Evolutionary conservation across 2,797 vertebrate species (phyloP).

Genomic region (Aeoliscus strigatus): DNA sequence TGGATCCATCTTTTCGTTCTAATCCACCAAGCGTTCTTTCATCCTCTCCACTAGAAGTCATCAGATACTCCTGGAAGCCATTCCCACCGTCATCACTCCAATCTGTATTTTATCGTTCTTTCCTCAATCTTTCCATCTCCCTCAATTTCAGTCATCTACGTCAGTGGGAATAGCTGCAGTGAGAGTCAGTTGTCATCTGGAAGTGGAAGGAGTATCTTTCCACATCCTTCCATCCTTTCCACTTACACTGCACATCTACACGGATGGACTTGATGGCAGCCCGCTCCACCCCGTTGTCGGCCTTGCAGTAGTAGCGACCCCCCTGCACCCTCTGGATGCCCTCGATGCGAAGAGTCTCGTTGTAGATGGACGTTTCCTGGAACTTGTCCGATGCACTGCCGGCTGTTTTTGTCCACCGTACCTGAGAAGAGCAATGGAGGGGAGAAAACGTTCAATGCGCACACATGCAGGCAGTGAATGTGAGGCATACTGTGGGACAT

Average conservation of each 20-base stretch:
- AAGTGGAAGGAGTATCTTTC: conserved; percentile 63
- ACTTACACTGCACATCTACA: conserved; percentile 99
- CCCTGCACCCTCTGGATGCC: conserved; percentile 92
- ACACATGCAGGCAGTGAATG: conserved; percentile 12
- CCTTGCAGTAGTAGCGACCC: conserved; percentile 99
- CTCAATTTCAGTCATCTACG: conserved; percentile 32
- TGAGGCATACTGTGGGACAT: too few relatives aligned
- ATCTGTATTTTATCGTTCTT: conserved; percentile 62
- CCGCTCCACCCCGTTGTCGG: conserved; percentile 96
- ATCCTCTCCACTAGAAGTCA: conserved; percentile 49
- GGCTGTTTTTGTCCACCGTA: conserved; percentile 97
- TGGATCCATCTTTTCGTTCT: conserved; percentile 24
- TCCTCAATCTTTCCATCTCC: conserved; percentile 49
- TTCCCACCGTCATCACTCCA: conserved; percentile 61
- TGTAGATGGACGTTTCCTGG: conserved; percentile 97
- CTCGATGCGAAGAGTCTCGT: conserved; percentile 92
- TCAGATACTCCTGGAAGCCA: conserved; percentile 74
- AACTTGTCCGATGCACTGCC: conserved; percentile 97
- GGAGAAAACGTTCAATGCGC: conserved; percentile 15
- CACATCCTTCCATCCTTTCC: conserved; percentile 49
- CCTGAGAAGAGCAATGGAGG: conserved; percentile 78
- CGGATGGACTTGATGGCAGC: conserved; percentile 99
- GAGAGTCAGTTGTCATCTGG: conserved; percentile 57
- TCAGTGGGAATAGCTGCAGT: conserved; percentile 60
- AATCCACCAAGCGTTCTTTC: conserved; percentile 33